Conservation (phyloP, 2,113 vertebrate genomes). For the Bettongia penicillata region DNA sequence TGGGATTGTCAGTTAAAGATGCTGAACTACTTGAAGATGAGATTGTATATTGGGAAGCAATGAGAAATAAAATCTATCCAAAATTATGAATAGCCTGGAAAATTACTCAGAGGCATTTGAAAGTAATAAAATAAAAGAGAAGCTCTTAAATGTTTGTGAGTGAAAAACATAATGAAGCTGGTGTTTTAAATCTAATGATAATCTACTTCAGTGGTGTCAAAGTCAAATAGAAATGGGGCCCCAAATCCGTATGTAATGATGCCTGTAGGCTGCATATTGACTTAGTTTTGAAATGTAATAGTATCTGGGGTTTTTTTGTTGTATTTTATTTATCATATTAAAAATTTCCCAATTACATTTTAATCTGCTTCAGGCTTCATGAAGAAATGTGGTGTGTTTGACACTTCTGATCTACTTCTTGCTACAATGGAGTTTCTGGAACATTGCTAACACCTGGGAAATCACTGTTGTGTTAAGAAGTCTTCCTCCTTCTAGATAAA, state of each 20-base stretch:
- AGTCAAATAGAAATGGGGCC: not conserved
- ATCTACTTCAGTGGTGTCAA: not conserved
- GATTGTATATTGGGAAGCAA: not conserved
- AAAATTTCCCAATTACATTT: not conserved
- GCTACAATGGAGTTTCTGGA: constrained; percentile 11
- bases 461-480: constrained; percentile 3
- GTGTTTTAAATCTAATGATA: not conserved
- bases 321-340: not conserved
- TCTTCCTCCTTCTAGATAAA: constrained; percentile 9
- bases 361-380: not conserved
- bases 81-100: not conserved
- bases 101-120: not conserved
- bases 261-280: not conserved
- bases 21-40: not conserved
- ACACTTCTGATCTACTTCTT: not conserved
- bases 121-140: not conserved
- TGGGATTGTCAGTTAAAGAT: not conserved
- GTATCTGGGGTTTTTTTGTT: not conserved
- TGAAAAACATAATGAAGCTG: not conserved
- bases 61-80: not conserved
- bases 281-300: not conserved
- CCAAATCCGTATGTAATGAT: not conserved
- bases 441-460: constrained; percentile 34
- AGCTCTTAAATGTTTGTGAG: not conserved
- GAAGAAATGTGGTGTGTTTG: not conserved